Base-by-base conservation (phyloP, 2,797 vertebrate species). In the Mico argentatus region DNA sequence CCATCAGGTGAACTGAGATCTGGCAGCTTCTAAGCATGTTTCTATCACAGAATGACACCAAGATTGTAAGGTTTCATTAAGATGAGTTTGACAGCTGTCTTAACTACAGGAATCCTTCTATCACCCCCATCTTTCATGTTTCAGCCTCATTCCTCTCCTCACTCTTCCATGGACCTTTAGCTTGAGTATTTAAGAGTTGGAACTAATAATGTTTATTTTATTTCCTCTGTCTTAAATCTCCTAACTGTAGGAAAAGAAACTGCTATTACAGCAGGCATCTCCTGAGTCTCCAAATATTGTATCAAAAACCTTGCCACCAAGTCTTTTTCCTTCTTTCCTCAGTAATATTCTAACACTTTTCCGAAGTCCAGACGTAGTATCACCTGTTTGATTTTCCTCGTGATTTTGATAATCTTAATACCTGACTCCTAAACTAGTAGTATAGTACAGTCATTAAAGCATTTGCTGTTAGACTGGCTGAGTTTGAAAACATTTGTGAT, bases 61-160 rank as follows among this genome's bases (percentile, higher is more conserved):
- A 90, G 30, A 72, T 79, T 72, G 57, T 39, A 27, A 73, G 73
- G 20, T 64, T 88, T 82, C 89, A 94, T 79, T 94, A 86, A n/a
- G 67, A 50, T 46, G 55, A 13, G 75, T 95, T 80, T 84, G 85
- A 84, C 61, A 95, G 88, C 55, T 90, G 52, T 67, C 17, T 81
- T 44, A 79, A 44, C 46, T 81, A 76, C 22, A 72, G 73, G 64
- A 33, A 52, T 85, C 26, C 36, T 88, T 61, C 80, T 7, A 70
- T 84, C 44, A 72, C 5, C 24, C 44, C 26, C n/a, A 90, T 84
- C 19, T 75, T 97, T 90, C 44, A 55, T 72, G 46, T 81, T 61
- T n/a, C 55, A 87, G 41, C 19, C 14, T 92, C 24, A 30, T 41
- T 96, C 46, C 80, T 85, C 44, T 80, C n/a, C 72, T 5, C 20